Conservation (phyloP, 2,113 vertebrate species). For the Vulpes vulpes region DNA sequence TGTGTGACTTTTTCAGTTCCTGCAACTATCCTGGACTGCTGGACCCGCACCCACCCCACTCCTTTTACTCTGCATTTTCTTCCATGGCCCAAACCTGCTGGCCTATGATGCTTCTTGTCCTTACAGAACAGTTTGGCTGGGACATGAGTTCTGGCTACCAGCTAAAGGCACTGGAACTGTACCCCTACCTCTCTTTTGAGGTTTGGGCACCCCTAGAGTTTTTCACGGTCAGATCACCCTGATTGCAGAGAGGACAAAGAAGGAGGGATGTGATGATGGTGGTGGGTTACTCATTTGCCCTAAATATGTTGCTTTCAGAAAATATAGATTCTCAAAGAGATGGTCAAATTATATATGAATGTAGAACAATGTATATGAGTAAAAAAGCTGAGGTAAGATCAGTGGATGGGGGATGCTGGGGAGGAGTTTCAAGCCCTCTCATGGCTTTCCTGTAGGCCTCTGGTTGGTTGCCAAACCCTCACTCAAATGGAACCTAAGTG, state of each 20-base stretch:
- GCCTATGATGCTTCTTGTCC: background rate
- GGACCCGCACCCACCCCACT: background rate
- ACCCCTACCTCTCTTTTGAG: background rate
- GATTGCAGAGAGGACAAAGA: background rate
- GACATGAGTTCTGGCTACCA: background rate
- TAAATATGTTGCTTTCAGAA: background rate
- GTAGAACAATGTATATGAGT: background rate
- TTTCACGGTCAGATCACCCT: background rate
- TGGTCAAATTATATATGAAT: background rate
- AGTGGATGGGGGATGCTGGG: background rate
- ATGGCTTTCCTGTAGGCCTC: background rate
- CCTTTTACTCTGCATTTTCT: background rate
- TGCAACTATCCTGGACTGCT: background rate
- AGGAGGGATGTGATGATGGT: too few relatives aligned
- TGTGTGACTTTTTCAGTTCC: background rate
- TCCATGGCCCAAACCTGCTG: background rate
- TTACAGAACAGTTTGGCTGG: background rate
- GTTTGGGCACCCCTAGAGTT: background rate
- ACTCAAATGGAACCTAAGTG: background rate
- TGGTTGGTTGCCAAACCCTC: background rate
- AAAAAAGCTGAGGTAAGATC: background rate
- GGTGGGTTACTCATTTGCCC: background rate
- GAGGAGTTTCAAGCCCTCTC: background rate
- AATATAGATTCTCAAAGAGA: background rate
- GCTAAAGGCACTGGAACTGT: background rate